phyloP scores from a whole-genome alignment of 2,797 vertebrate species.

The Cynodonichthys magdalenae region DNA sequence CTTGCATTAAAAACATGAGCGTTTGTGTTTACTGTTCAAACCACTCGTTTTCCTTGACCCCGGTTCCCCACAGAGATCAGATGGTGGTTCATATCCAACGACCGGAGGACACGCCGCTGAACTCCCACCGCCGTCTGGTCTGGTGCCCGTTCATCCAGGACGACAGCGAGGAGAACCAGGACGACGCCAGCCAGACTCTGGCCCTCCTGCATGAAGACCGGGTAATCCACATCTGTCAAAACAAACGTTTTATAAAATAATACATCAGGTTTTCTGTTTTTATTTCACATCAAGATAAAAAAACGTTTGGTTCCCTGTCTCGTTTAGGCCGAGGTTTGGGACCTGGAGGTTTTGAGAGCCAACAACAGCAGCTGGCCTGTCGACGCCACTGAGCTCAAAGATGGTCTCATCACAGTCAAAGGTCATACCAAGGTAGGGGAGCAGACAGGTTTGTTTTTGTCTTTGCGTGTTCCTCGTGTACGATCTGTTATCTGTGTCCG shows the following conservation, averaged over 20 bases:
- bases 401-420: slow-evolving; percentile 93
- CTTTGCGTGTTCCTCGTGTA: background rate
- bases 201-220: slow-evolving; percentile 94
- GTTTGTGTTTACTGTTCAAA: too few relatives aligned
- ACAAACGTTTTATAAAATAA: background rate
- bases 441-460: too few relatives aligned
- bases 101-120: slow-evolving; percentile 87
- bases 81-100: slow-evolving; percentile 90
- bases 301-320: background rate
- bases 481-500: slow-evolving; percentile 1
- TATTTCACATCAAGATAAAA: background rate
- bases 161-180: slow-evolving; percentile 90
- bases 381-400: slow-evolving; percentile 88
- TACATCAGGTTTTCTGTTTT: background rate
- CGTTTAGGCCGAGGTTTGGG: slow-evolving; percentile 95
- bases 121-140: slow-evolving; percentile 92
- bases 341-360: slow-evolving; percentile 90
- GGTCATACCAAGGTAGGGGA: slow-evolving; percentile 89
- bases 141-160: slow-evolving; percentile 98
- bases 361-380: slow-evolving; percentile 90
- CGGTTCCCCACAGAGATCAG: slow-evolving; percentile 85
- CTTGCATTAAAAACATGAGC: too few relatives aligned
- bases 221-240: slow-evolving; percentile 69
- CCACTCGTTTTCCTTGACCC: slow-evolving; percentile 63
- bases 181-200: slow-evolving; percentile 91